Base-by-base conservation (phyloP, 2,113 vertebrate species). In the Indicator maculatus region DNA sequence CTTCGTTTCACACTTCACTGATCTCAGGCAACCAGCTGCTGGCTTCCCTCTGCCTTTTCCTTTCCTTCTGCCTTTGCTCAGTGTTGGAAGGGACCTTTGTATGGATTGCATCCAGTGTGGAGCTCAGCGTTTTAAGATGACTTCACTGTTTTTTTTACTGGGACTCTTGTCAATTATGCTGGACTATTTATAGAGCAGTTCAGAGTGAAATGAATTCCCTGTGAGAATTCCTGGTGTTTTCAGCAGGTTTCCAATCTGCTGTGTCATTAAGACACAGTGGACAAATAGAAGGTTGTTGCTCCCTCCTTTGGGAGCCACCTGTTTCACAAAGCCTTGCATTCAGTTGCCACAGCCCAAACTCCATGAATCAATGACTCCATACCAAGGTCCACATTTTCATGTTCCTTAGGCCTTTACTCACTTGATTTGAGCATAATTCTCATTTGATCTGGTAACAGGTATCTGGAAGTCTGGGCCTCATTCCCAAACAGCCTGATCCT, bases 111-210 rank as follows among this genome's bases (percentile, higher is more conserved):
- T 61, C 83, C 8, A 26, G 14, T 8, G 2, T 9, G 83, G 50
- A 52, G 50, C 60, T 38, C 39, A 1, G 72, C 71, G 27, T 67
- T 67, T 79, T 12, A 19, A 76, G 81, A 45, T 93, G 67, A 38
- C 84, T 96, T 88, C 41, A 15, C 52, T 87, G 3, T 13, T 86
- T 92, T 92, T 91, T 65, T 19, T 13, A 88, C 74, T 74, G 50
- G 36, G 28, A 12, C 60, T 70, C 67, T 75, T 88, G 61, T 81
- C 88, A 58, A 61, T 73, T 70, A 64, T 27, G 12, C 6, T 47
- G 80, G 86, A 79, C 82, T 55, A 74, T 88, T 90, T 86, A 50
- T 45, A 61, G 47, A 79, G 45, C 15, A 70, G 50, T 64, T 86
- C 58, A 36, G 78, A 45, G 67, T 47, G 15, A 45, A 38, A 36